Base-by-base conservation (phyloP, 2,888 invertebrate genomes). In the Ligdia adustata region DNA sequence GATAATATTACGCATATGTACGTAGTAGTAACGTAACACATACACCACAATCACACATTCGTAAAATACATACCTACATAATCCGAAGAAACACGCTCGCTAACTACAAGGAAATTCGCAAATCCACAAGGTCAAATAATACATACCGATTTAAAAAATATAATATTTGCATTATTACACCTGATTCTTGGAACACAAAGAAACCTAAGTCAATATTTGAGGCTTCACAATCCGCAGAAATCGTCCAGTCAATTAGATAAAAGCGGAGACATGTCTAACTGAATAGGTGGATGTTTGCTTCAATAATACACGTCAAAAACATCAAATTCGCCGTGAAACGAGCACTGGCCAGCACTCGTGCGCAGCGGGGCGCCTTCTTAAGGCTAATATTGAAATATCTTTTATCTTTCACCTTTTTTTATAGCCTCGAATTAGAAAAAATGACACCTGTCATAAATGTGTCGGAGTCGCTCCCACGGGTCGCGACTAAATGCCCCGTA, bases 331-430 rank as follows among this genome's bases (percentile, higher is more conserved):
- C 65, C 54, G 64, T 67, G 67, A 66, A 72, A 60, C 64, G 60
- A 64, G 60, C 52, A 60, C 35, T 44, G 48, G 52, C 4, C n/a
- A 54, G 59, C 64, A 63, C 66, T 66, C 66, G 28, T 42, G 66
- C 82, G 55, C 82, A 47, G 73, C 79, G 73, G 82, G 82, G 65
- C 43, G 75, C 67, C 75, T 52, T 52, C 64, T 73, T 75, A 65
- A 74, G 64, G 60, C 72, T 69, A 73, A 72, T 80, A 82, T 82
- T 81, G 80, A 82, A 81, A 77, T 78, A 77, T 82, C 75, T 79
- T 75, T 75, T 76, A 73, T 76, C 72, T 74, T 62, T 55, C 64
- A 64, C 64, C 58, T 64, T 70, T 74, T 72, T 74, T 66, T 64
- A 57, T 57, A 46, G 61, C 38, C 41, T 41, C 31, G 55, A 61